These are phyloP conservation scores for Hypsibius dujardini DNA, from an alignment of 1,140 invertebrate genomes.

Conservation along the genomic window DNA sequence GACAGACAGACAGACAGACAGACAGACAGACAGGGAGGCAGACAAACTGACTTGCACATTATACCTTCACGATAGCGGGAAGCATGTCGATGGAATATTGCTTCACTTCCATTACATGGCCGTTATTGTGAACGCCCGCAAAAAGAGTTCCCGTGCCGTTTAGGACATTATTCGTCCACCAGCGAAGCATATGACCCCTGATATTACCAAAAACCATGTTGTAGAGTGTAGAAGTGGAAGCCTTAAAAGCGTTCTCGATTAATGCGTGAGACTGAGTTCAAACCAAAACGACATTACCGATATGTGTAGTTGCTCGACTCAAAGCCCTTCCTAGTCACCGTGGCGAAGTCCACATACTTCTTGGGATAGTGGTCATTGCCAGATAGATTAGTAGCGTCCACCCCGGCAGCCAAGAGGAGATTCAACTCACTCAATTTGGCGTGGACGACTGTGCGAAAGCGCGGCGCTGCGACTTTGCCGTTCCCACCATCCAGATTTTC, in stretches of 20 bases:
- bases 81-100: too few species aligned
- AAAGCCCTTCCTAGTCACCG: neutral
- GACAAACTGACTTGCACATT: too few species aligned
- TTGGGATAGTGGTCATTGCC: neutral
- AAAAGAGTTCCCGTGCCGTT: neutral
- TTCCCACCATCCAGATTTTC: neutral
- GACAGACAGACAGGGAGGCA: too few species aligned
- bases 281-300: neutral
- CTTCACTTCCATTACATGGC: neutral
- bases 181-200: neutral
- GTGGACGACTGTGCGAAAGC: neutral
- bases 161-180: constrained; percentile 9
- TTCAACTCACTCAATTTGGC: neutral
- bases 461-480: neutral
- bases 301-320: too few species aligned
- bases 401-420: neutral
- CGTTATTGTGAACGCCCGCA: neutral
- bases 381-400: constrained; percentile 3
- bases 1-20: too few species aligned
- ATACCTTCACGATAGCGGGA: too few species aligned
- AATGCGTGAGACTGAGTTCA: neutral
- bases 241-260: too few species aligned
- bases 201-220: neutral
- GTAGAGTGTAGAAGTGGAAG: too few species aligned
- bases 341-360: neutral